Conservation (phyloP, 2,888 invertebrate species). For the Nycteola revayana region DNA sequence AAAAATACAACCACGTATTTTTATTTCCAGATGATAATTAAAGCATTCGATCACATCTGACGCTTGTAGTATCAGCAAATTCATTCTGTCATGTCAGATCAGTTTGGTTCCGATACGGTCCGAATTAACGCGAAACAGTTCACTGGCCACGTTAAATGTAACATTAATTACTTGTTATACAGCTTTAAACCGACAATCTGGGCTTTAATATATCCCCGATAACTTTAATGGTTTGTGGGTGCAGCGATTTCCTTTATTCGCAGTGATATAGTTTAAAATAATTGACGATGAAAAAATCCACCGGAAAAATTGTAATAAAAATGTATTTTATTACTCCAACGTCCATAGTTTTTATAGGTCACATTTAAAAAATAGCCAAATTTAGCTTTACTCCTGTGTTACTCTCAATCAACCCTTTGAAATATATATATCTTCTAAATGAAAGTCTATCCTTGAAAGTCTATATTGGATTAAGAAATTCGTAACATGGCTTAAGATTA, state of each 20-base stretch:
- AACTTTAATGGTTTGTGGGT: slow-evolving; percentile 24
- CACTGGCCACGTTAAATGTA: slow-evolving; percentile 25
- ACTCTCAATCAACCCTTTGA: too few relatives aligned
- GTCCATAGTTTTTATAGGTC: too few relatives aligned
- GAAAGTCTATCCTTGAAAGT: too few relatives aligned
- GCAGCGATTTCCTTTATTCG: slow-evolving; percentile 20
- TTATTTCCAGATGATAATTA: slow-evolving; percentile 5
- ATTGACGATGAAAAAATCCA: too few relatives aligned
- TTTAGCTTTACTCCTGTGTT: too few relatives aligned
- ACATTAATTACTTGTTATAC: slow-evolving; percentile 35
- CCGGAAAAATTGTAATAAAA: too few relatives aligned
- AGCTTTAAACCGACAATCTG: slow-evolving; percentile 22
- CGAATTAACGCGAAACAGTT: slow-evolving; percentile 32
- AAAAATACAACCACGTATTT: not conserved
- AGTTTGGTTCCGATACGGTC: slow-evolving; percentile 10
- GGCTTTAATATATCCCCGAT: slow-evolving; percentile 25
- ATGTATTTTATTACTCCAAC: too few relatives aligned
- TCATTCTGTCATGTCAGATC: slow-evolving; percentile 13
- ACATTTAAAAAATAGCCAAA: too few relatives aligned
- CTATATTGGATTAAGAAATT: too few relatives aligned
- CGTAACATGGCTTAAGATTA: too few relatives aligned
- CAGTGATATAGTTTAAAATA: too few relatives aligned
- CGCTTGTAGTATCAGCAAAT: slow-evolving; percentile 10
- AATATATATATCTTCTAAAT: too few relatives aligned
- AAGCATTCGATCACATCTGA: slow-evolving; percentile 4